These are phyloP conservation scores for Eilema caniola DNA, from an alignment of 2,888 invertebrate species.

Conservation along the genomic window DNA sequence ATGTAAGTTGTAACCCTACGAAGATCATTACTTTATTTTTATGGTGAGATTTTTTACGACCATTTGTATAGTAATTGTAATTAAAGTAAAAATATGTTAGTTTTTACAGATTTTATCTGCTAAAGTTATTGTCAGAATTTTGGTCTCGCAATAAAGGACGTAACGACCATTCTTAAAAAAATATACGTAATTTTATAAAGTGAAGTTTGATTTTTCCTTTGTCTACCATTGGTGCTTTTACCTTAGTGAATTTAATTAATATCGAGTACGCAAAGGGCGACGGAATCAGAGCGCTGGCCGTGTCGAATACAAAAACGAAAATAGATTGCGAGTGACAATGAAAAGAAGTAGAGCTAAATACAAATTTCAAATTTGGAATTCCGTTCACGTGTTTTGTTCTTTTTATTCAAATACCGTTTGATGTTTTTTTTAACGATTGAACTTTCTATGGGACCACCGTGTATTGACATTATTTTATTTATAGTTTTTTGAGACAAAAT, in stretches of 20 bases:
- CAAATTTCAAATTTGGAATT: conserved; percentile 54
- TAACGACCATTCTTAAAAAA: no score
- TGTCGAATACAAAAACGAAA: conserved; percentile 50
- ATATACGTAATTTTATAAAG: no score
- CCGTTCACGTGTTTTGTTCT: conserved; percentile 28
- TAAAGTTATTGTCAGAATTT: no score
- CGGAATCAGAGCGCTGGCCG: conserved; percentile 44
- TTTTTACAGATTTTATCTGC: no score
- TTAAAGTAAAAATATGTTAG: no score
- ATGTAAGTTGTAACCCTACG: no score
- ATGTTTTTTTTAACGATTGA: conserved; percentile 29
- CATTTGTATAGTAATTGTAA: no score
- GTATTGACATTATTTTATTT: conserved; percentile 12
- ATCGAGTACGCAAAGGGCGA: conserved; percentile 43
- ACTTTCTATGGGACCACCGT: conserved; percentile 32
- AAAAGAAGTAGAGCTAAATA: conserved; percentile 52
- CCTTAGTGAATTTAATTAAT: conserved; percentile 31
- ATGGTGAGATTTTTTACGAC: no score
- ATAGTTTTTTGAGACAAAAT: background rate
- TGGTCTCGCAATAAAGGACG: no score
- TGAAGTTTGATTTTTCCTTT: no score
- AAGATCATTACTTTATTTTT: no score
- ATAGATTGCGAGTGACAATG: conserved; percentile 55
- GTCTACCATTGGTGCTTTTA: no score
- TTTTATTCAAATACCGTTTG: conserved; percentile 30